Evolutionary conservation across 1,140 invertebrate genomes (phyloP).

Genomic region (Ostrea edulis): DNA sequence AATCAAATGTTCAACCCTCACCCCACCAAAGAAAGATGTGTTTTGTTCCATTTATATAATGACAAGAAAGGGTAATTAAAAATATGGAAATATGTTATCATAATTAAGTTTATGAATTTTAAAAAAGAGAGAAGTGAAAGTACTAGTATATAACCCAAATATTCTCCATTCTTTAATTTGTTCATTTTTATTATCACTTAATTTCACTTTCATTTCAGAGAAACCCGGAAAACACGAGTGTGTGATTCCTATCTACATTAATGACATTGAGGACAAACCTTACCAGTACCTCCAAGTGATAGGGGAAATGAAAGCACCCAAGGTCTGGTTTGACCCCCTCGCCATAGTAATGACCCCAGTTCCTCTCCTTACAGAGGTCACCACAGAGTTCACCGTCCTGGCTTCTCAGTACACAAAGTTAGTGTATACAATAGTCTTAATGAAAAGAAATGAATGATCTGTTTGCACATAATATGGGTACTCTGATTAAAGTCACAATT

Average conservation of each 20-base stretch:
- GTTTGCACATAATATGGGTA: background rate
- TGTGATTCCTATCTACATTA: constrained; percentile 74
- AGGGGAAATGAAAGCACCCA: constrained; percentile 74
- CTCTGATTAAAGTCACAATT: too few relatives aligned
- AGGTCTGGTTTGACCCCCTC: constrained; percentile 77
- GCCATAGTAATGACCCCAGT: constrained; percentile 76
- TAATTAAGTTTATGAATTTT: too few relatives aligned
- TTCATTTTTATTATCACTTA: background rate
- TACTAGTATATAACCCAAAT: too few relatives aligned
- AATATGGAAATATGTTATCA: too few relatives aligned
- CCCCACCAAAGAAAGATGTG: too few relatives aligned
- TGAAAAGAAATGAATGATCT: background rate
- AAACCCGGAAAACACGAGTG: constrained; percentile 70
- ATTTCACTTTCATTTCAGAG: constrained; percentile 58
- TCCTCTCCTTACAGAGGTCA: constrained; percentile 73
- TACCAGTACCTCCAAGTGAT: constrained; percentile 75
- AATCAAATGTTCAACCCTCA: too few relatives aligned
- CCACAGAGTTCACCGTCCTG: constrained; percentile 73
- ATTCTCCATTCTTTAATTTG: too few relatives aligned
- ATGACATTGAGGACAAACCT: constrained; percentile 71
- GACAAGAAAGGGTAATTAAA: too few relatives aligned
- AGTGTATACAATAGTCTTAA: constrained; percentile 47
- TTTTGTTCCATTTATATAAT: too few relatives aligned
- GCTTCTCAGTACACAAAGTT: constrained; percentile 75
- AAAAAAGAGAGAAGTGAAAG: too few relatives aligned